Evolutionary conservation across 2,797 vertebrate species (phyloP), one percentile per base, ranked within the genome.

Genomic region (Schizopygopsis malacanthus): DNA sequence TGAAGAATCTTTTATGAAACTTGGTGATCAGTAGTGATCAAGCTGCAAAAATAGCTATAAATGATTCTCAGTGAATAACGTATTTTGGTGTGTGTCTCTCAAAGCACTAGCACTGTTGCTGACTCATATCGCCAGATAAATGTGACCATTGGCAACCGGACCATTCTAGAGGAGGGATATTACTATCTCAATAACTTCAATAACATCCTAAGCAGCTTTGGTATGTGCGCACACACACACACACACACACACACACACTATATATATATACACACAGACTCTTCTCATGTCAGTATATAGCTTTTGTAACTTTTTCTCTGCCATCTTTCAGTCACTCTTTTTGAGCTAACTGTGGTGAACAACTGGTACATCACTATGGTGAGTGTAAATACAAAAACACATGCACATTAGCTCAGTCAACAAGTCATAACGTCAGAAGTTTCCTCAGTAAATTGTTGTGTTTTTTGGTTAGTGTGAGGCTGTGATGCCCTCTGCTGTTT

Each of bases 341-440:
- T 99, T 90, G 98, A 99, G 92, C 94, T 99, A 92, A 99, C 97
- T 0, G 98, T 99, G 0, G 98, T 99, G 92, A 99, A 99, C 81
- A 98, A 99, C 94, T 99, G 98, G 98, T 99, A 99, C 93, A 99
- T 99, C 91, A 98, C 97, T 84, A 99, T 99, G 98, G 98, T 99
- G 91, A 93, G 90, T 93, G 43, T 83, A 22, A 45, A 81, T 15
- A 33, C 12, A 69, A 52, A 47, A 80, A 50, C 59, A 59, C 20
- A 78, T 33, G 45, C 6, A 33, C 72, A 75, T 75, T 7, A 28
- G 28, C 47, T 77, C 28, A 15, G 45, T 52, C 43, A 61, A n/a
- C 3, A n/a, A 2, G 41, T n/a, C 1, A 41, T n/a, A 61, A 41
- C 16, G 25, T 15, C 20, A 25, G 54, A 78, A 16, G 12, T 43